Evolutionary conservation across 2,888 invertebrate genomes (phyloP), one percentile per base, ranked within the genome.

Genomic region (Ophion slaviceki): DNA sequence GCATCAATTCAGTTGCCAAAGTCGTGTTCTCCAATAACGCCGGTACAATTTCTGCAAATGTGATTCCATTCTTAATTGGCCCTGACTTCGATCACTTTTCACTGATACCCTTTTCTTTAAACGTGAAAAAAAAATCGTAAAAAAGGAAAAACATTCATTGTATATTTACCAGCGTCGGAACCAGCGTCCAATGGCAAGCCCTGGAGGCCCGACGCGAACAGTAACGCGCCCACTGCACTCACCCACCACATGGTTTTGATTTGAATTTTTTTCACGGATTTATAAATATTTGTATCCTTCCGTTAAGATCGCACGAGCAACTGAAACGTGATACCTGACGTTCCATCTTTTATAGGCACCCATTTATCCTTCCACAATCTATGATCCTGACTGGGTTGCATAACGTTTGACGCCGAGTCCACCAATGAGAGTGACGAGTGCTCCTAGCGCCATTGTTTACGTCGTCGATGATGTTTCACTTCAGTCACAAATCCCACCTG

Each of bases 1-100:
- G 93, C 47, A 71, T 45, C 62, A 92, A 84, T 20, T 92, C 90
- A 0, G 90, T 90, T 36, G 92, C 84, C 61, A 92, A 85, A 2
- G 91, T 89, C 5, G 57, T 67, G 8, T 83, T 81, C 24, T 89
- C 89, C 24, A 84, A 45, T 24, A 75, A 17, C 11, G 45, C 74
- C 70, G 86, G 86, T 3, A 83, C 68, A 32, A 82, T 82, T 82
- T 80, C 87, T 87, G 87, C 32, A 85, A 74, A 74, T 20, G n/a
- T n/a, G 7, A 24, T 8, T 71, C 4, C 24, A 40, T n/a, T n/a
- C n/a, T 40, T 2, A 2, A 20, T 68, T 47, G 5, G 5, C 17
- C 6, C 0, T 2, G 14, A 11, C 10, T 14, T 53, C 14, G 53
- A 53, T 53, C 53, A 14, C 17, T 14, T 14, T 53, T 17, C 53